These are phyloP conservation scores for Echinometra lucunter DNA, from an alignment of 53 echinoderm and acorn worm species.

Conservation along the genomic window DNA sequence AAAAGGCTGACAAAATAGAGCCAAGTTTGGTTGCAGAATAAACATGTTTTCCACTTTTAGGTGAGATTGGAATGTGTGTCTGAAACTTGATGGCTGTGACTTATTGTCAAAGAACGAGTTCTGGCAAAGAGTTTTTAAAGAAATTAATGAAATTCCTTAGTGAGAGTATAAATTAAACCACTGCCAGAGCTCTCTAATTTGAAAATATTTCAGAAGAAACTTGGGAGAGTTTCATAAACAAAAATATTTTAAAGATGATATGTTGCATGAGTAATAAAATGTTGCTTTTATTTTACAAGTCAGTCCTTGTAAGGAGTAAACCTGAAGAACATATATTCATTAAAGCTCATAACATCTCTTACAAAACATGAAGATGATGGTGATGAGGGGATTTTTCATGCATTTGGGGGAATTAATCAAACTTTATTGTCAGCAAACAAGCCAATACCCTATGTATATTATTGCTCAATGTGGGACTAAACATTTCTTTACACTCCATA, in stretches of 20 bases:
- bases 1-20: too few relatives aligned
- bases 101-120: neutral
- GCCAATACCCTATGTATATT: neutral
- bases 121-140: neutral
- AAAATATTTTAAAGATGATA: too few relatives aligned
- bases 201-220: neutral
- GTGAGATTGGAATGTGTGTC: conserved; percentile 12
- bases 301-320: neutral
- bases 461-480: neutral
- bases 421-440: neutral
- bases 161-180: neutral
- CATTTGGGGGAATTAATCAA: neutral
- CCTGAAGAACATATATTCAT: neutral
- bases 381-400: neutral
- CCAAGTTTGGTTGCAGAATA: neutral
- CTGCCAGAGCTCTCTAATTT: neutral
- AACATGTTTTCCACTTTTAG: conserved; percentile 28
- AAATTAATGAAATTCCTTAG: neutral
- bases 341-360: neutral
- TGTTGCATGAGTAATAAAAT: neutral
- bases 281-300: neutral
- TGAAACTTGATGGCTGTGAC: conserved; percentile 9
- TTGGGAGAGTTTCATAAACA: neutral
- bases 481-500: neutral
- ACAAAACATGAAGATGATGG: too few relatives aligned